phyloP scores from a whole-genome alignment of 2,888 invertebrate genomes.

The Lathronympha strigana region DNA sequence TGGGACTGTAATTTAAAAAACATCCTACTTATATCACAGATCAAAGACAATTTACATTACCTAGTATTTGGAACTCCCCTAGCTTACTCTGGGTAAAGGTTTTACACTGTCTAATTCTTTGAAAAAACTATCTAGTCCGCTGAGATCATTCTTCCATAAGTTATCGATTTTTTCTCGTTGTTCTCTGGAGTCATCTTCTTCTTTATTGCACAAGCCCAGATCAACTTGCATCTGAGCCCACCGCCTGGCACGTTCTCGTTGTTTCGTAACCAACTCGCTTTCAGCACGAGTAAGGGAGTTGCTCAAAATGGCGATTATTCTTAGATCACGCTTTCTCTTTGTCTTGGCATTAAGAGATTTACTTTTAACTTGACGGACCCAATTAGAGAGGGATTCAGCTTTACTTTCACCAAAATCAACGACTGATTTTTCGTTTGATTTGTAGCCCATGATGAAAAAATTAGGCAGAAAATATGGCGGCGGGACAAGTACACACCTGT shows the following conservation, averaged over 20 bases:
- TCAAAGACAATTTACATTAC: slow-evolving; percentile 71
- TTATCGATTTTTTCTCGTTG: slow-evolving; percentile 77
- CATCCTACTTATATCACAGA: slow-evolving; percentile 83
- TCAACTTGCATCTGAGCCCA: slow-evolving; percentile 84
- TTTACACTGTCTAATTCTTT: slow-evolving; percentile 85
- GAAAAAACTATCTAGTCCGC: slow-evolving; percentile 87
- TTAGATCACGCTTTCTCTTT: slow-evolving; percentile 84
- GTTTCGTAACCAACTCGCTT: slow-evolving; percentile 84
- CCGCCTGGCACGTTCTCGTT: slow-evolving; percentile 84
- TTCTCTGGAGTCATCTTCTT: slow-evolving; percentile 75
- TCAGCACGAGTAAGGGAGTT: slow-evolving; percentile 85
- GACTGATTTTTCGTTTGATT: slow-evolving; percentile 73
- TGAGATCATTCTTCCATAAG: slow-evolving; percentile 85
- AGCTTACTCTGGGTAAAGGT: slow-evolving; percentile 61
- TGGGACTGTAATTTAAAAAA: slow-evolving; percentile 84
- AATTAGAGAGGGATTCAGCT: slow-evolving; percentile 84
- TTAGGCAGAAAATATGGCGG: slow-evolving; percentile 65
- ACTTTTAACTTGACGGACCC: slow-evolving; percentile 86
- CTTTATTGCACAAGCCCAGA: slow-evolving; percentile 74
- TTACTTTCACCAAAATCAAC: slow-evolving; percentile 83
- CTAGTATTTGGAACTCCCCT: slow-evolving; percentile 62
- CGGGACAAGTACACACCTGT: slow-evolving; percentile 79
- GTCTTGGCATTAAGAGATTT: slow-evolving; percentile 85
- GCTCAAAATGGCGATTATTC: slow-evolving; percentile 86
- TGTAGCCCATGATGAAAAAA: slow-evolving; percentile 72